phyloP scores from a whole-genome alignment of 2,113 vertebrate genomes.

The Lampris incognitus region DNA sequence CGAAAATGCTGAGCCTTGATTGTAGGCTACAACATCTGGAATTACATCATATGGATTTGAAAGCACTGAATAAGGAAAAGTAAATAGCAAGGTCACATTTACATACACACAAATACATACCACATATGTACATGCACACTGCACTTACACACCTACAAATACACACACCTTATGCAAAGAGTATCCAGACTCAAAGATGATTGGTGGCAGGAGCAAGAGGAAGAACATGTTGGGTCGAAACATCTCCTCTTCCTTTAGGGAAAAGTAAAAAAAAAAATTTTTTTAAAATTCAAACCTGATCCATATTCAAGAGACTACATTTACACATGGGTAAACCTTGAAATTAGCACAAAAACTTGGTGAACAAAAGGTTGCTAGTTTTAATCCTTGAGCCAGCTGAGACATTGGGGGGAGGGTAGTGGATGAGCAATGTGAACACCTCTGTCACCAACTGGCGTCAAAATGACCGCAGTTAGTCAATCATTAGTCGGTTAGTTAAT shows the following conservation, averaged over 20 bases:
- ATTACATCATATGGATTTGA: not conserved
- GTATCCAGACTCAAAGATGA: conserved; percentile 99
- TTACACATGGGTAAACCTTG: not conserved
- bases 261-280: conserved; percentile 30
- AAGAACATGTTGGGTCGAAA: conserved; percentile 99
- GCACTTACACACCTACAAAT: not conserved
- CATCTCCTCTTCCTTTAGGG: conserved; percentile 96
- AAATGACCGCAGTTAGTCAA: too few relatives aligned
- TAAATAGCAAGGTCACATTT: not conserved
- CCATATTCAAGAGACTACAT: not conserved
- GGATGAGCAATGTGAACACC: too few relatives aligned
- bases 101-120: not conserved
- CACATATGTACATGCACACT: not conserved
- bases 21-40: not conserved
- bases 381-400: not conserved
- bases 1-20: too few relatives aligned
- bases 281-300: not conserved
- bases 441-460: too few relatives aligned
- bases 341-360: not conserved
- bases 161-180: conserved; percentile 93
- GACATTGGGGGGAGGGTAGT: too few relatives aligned
- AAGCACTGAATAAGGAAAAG: not conserved
- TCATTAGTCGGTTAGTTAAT: too few relatives aligned
- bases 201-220: conserved; percentile 95
- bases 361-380: not conserved